These are phyloP conservation scores for Gymnoscopelus braueri DNA, from an alignment of 2,797 vertebrate species.

Conservation along the genomic window DNA sequence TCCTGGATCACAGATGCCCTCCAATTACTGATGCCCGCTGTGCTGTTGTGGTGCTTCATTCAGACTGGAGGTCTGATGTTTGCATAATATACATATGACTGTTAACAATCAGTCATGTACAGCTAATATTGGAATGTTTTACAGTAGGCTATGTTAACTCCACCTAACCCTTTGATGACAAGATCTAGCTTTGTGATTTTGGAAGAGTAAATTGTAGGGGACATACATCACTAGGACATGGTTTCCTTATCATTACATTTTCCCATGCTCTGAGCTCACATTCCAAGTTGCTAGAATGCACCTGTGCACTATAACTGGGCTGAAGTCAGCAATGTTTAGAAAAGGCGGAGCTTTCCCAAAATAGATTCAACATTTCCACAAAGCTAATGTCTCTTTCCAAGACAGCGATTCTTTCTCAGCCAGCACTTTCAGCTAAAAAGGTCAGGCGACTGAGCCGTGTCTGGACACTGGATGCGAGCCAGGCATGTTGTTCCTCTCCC, in stretches of 20 bases:
- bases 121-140: too few species aligned
- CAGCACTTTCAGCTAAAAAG: conserved; percentile 14
- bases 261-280: neutral
- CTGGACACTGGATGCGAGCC: neutral
- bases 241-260: conserved; percentile 13
- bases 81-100: too few species aligned
- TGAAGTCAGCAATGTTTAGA: conserved; percentile 15
- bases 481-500: neutral
- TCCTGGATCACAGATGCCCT: too few species aligned
- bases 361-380: conserved; percentile 14
- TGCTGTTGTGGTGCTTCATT: too few species aligned
- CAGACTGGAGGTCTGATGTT: too few species aligned
- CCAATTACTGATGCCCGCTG: too few species aligned
- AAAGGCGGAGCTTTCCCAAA: conserved; percentile 39
- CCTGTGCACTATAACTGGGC: conserved; percentile 21
- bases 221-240: conserved; percentile 20
- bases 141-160: too few species aligned
- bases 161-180: too few species aligned
- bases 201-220: neutral
- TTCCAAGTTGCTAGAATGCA: conserved; percentile 7
- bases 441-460: conserved; percentile 16
- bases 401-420: neutral
- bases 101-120: too few species aligned
- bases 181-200: neutral
- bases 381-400: too few species aligned